Evolutionary conservation across 1,140 invertebrate genomes (phyloP).

Genomic region (Nymphalis io): DNA sequence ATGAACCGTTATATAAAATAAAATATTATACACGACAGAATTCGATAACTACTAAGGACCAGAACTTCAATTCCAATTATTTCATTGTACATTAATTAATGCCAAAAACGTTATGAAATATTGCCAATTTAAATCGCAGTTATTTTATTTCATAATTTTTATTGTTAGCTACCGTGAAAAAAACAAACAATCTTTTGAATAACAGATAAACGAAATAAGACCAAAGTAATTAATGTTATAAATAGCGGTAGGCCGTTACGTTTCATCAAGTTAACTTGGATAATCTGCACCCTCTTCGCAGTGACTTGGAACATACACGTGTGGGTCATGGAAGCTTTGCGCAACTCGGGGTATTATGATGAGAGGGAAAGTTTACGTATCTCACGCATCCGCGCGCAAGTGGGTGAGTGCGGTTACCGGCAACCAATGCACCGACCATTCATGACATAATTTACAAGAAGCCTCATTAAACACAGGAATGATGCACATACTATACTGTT

Average conservation of each 20-base stretch:
- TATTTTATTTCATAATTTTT: background rate
- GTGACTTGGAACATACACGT: slow-evolving; percentile 31
- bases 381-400: slow-evolving; percentile 70
- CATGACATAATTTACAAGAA: slow-evolving; percentile 72
- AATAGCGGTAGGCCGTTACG: background rate
- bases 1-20: slow-evolving; percentile 7
- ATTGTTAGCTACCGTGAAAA: background rate
- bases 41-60: background rate
- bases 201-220: background rate
- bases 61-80: slow-evolving; percentile 1
- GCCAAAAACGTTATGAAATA: slow-evolving; percentile 1
- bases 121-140: background rate
- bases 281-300: slow-evolving; percentile 29
- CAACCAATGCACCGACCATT: slow-evolving; percentile 70
- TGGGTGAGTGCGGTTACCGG: slow-evolving; percentile 75
- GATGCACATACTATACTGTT: slow-evolving; percentile 18
- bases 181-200: background rate
- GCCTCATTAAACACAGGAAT: slow-evolving; percentile 41
- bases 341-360: slow-evolving; percentile 56
- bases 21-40: background rate
- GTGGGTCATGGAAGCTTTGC: slow-evolving; percentile 39
- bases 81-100: background rate
- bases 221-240: background rate
- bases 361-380: slow-evolving; percentile 75
- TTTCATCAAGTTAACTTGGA: slow-evolving; percentile 11